Conservation (phyloP, 2,797 vertebrate species). For the Catamblyrhynchus diadema region DNA sequence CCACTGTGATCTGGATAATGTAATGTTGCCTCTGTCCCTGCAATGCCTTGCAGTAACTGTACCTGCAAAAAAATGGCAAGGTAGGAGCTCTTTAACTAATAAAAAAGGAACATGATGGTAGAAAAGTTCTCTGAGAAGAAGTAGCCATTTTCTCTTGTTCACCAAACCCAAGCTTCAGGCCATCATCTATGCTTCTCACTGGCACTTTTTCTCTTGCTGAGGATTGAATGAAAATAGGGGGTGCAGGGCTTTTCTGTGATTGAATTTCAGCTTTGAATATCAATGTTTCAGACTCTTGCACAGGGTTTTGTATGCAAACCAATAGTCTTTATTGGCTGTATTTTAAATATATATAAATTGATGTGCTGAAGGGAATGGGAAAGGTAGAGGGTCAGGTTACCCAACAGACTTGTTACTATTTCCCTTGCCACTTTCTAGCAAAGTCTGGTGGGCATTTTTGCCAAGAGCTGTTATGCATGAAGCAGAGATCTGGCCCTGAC, state of each 20-base stretch:
- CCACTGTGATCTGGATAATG: background rate
- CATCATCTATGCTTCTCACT: background rate
- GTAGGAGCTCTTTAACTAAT: background rate
- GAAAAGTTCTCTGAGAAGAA: background rate
- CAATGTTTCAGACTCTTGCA: background rate
- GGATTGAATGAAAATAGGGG: fast-evolving
- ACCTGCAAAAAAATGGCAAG: background rate
- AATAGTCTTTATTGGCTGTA: background rate
- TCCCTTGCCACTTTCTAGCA: background rate
- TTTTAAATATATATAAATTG: background rate
- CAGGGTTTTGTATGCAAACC: background rate
- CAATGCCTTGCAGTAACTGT: background rate
- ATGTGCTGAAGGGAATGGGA: background rate
- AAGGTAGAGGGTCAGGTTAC: background rate
- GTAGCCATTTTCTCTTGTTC: background rate
- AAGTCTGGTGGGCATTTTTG: background rate
- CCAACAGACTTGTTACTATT: background rate
- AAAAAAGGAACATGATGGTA: background rate
- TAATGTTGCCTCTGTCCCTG: background rate
- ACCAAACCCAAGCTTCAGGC: background rate
- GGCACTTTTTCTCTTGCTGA: background rate
- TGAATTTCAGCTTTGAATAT: background rate
- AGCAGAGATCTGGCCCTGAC: background rate
- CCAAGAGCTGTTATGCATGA: background rate
- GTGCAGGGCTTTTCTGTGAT: background rate